Conservation (phyloP, 1,140 invertebrate species). For the Heliothis subflexa region DNA sequence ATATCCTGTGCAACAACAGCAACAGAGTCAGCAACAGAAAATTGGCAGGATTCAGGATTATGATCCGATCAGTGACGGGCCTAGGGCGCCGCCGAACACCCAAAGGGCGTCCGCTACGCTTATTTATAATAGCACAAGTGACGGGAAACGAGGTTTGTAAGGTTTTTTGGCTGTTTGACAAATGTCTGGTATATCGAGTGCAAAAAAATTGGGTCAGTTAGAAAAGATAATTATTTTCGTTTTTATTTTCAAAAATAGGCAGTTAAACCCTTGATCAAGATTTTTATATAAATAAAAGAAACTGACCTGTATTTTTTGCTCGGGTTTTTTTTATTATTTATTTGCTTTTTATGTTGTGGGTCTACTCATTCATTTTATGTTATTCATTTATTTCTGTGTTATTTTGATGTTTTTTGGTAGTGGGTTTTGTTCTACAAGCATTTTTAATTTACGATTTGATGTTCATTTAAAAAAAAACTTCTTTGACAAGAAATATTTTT, state of each 20-base stretch:
- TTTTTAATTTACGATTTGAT: conserved; percentile 10
- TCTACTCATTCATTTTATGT: conserved; percentile 19
- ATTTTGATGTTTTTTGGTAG: conserved; percentile 7
- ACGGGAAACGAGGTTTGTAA: conserved; percentile 75
- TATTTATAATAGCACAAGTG: conserved; percentile 90
- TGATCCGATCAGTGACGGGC: conserved; percentile 91
- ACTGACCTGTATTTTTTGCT: too few relatives aligned
- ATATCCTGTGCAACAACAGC: conserved; percentile 52
- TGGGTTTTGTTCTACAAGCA: background rate
- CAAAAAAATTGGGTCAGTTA: background rate
- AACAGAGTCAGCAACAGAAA: conserved; percentile 60
- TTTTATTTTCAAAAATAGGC: too few relatives aligned
- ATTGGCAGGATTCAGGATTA: conserved; percentile 93
- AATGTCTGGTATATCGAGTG: background rate
- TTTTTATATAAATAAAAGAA: background rate
- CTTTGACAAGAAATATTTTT: too few relatives aligned
- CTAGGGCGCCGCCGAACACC: conserved; percentile 91
- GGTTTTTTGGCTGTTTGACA: background rate
- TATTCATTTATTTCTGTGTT: background rate
- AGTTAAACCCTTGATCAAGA: background rate
- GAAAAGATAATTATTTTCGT: too few relatives aligned
- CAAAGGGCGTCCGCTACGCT: conserved; percentile 91
- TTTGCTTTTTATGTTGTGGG: conserved; percentile 2
- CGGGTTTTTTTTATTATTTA: too few relatives aligned
- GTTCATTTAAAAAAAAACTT: too few relatives aligned